Conservation (phyloP, 2,797 vertebrate genomes). For the Alosa sapidissima region DNA sequence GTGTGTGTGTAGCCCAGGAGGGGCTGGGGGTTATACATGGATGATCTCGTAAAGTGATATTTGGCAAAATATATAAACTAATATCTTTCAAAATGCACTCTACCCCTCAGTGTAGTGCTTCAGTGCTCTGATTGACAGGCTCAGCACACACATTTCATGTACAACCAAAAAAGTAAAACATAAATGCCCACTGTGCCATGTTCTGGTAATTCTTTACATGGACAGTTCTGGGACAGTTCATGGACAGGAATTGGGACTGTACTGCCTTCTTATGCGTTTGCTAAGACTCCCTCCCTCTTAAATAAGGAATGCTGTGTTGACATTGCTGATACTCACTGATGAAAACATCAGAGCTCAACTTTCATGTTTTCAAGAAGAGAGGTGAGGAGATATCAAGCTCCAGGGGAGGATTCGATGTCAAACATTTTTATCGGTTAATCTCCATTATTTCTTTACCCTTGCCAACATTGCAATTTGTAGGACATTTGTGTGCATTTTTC, state of each 20-base stretch:
- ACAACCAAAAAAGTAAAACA: not conserved
- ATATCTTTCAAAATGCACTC: not conserved
- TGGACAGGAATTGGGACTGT: not conserved
- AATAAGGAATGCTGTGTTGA: slow-evolving; percentile 11
- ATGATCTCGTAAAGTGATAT: slow-evolving; percentile 18
- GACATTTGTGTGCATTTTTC: not conserved
- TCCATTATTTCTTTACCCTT: not conserved
- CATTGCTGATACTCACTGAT: slow-evolving; percentile 4
- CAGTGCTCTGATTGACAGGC: not conserved
- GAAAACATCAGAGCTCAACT: not conserved
- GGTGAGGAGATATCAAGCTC: not conserved
- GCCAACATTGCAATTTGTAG: slow-evolving; percentile 3
- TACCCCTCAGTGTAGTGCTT: not conserved
- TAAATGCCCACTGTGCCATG: not conserved
- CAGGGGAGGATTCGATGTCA: not conserved
- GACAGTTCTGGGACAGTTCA: too few relatives aligned
- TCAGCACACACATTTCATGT: not conserved
- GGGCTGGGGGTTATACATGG: not conserved
- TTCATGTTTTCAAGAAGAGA: not conserved
- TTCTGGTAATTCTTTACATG: not conserved
- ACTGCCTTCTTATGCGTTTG: not conserved
- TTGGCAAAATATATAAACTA: not conserved
- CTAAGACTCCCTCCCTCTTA: not conserved
- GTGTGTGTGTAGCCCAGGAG: not conserved
- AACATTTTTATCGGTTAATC: not conserved